Conservation (phyloP, 2,113 vertebrate species). For the Anarhynchus alexandrinus region DNA sequence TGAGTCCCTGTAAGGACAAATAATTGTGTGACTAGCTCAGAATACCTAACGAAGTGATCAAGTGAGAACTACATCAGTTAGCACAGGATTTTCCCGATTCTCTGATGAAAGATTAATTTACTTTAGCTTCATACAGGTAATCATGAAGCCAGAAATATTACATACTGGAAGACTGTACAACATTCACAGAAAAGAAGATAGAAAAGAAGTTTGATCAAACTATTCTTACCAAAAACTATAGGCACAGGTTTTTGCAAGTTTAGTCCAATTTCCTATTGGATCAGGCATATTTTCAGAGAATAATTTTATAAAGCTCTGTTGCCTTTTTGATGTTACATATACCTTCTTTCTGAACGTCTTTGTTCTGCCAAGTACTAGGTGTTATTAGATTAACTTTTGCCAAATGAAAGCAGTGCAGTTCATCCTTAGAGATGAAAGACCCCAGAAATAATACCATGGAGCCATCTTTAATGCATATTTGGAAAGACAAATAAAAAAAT, state of each 20-base stretch:
- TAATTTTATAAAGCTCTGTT: neutral
- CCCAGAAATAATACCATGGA: neutral
- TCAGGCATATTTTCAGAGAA: neutral
- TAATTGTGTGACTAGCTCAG: neutral
- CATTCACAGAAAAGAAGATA: neutral
- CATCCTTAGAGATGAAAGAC: neutral
- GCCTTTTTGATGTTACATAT: neutral
- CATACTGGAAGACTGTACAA: neutral
- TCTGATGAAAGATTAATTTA: neutral
- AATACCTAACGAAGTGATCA: neutral
- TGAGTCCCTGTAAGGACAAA: neutral
- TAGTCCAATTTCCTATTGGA: neutral
- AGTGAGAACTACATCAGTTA: neutral
- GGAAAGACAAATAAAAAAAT: neutral
- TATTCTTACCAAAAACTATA: neutral
- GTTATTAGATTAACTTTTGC: conserved; percentile 1
- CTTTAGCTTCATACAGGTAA: neutral
- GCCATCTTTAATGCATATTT: neutral
- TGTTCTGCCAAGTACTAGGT: neutral
- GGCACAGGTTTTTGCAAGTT: neutral
- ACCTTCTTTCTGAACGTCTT: neutral
- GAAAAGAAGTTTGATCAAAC: neutral
- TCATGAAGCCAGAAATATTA: neutral
- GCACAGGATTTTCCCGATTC: neutral
- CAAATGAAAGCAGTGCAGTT: neutral